These are phyloP conservation scores for Cabera pusaria DNA, from an alignment of 2,888 invertebrate genomes.

Conservation along the genomic window DNA sequence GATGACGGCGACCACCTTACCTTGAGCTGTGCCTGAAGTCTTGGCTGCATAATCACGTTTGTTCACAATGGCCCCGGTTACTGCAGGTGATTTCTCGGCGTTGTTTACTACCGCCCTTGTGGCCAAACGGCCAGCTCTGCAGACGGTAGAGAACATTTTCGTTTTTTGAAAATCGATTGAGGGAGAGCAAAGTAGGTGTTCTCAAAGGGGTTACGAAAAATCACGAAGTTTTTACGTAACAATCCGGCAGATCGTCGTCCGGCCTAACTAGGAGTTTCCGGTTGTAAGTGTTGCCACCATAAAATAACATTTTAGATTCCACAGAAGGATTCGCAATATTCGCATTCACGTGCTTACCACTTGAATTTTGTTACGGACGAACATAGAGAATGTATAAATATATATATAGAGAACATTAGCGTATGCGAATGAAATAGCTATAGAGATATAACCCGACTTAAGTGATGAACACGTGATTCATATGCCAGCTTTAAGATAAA, in stretches of 20 bases:
- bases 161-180: constrained; percentile 53
- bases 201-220: constrained; percentile 47
- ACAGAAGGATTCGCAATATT: too few species aligned
- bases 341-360: too few species aligned
- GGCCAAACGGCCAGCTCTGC: constrained; percentile 77
- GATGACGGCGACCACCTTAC: constrained; percentile 95
- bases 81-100: constrained; percentile 81
- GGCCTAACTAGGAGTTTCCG: constrained; percentile 24
- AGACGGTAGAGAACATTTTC: constrained; percentile 79
- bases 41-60: constrained; percentile 75
- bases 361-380: too few species aligned
- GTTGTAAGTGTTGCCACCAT: constrained; percentile 20
- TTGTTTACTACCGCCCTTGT: constrained; percentile 76
- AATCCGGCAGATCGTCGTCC: constrained; percentile 36
- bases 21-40: constrained; percentile 65
- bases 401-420: too few species aligned
- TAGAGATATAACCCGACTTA: too few species aligned
- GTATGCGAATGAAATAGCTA: too few species aligned
- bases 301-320: too few species aligned
- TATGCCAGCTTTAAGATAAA: too few species aligned
- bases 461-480: too few species aligned
- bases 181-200: constrained; percentile 48
- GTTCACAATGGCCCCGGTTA: constrained; percentile 67
- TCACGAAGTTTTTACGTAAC: constrained; percentile 64
- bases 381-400: too few species aligned